These are phyloP conservation scores for Phataginus tetradactyla DNA, from an alignment of 2,797 vertebrate genomes.

Conservation along the genomic window DNA sequence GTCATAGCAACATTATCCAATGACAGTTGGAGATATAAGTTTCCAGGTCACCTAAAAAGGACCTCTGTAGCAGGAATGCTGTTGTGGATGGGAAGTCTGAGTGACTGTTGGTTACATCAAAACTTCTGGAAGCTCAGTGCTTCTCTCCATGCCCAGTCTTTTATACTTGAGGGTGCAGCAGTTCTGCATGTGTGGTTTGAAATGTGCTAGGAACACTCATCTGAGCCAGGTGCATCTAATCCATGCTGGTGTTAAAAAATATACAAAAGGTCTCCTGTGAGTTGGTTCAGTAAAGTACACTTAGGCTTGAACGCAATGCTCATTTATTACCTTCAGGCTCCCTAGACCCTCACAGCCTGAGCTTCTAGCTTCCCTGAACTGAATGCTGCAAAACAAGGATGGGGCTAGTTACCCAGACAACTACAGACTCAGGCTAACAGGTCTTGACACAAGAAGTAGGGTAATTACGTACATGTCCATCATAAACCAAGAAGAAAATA, in stretches of 20 bases:
- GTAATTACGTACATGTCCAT: background rate
- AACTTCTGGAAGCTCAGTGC: background rate
- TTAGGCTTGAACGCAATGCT: background rate
- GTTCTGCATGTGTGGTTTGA: background rate
- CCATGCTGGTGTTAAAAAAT: background rate
- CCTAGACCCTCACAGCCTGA: background rate
- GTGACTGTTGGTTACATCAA: background rate
- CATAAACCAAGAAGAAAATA: background rate
- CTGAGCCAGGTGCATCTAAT: background rate
- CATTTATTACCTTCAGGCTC: background rate
- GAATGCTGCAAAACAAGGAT: background rate
- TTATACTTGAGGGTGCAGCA: background rate
- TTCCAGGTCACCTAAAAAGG: slow-evolving; percentile 10
- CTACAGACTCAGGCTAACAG: background rate
- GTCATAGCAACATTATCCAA: background rate
- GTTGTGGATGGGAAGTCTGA: background rate
- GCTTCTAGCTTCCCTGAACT: background rate
- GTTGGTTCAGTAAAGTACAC: background rate
- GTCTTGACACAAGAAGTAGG: background rate
- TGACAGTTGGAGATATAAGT: background rate
- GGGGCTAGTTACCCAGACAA: background rate
- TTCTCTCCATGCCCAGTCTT: background rate
- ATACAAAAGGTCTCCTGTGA: background rate
- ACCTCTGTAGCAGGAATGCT: background rate
- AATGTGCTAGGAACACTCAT: background rate